Conservation (phyloP, 2,797 vertebrate genomes). For the Sciaenops ocellatus region DNA sequence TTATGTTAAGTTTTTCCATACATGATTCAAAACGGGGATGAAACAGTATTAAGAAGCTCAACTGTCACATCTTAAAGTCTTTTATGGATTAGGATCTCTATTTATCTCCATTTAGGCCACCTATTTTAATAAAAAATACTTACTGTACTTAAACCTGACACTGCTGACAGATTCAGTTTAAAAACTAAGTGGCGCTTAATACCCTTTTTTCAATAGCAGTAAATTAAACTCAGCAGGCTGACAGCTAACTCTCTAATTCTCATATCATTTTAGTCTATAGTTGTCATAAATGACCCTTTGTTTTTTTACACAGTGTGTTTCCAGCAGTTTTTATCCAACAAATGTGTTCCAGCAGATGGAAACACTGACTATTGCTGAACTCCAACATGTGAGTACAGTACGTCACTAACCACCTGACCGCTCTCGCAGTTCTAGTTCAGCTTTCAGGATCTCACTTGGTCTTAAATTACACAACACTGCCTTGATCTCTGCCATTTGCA, state of each 20-base stretch:
- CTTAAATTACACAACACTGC: constrained; percentile 17
- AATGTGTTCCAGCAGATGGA: neutral
- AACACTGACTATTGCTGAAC: constrained; percentile 4
- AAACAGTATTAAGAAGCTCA: neutral
- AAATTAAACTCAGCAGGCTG: neutral
- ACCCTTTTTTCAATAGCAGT: neutral
- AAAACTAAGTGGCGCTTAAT: neutral
- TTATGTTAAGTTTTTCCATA: neutral
- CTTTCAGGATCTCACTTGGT: constrained; percentile 12
- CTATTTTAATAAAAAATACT: neutral
- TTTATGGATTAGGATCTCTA: neutral
- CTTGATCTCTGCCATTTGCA: constrained; percentile 48
- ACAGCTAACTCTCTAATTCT: neutral
- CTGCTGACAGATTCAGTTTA: neutral
- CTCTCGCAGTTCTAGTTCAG: neutral
- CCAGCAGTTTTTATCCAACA: neutral
- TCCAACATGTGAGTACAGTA: constrained; percentile 19
- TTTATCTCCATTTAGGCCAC: neutral
- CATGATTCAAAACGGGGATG: neutral
- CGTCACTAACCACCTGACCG: constrained; percentile 25
- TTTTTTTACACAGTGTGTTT: neutral
- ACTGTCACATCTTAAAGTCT: neutral
- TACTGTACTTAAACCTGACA: neutral
- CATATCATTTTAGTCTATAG: neutral
- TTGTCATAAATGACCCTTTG: neutral